A percentile compares a stretch with the other conserved stretches of the same genome.
phyloP scores from a whole-genome alignment of 2,113 vertebrate species.

The Ploceus nigricollis region DNA sequence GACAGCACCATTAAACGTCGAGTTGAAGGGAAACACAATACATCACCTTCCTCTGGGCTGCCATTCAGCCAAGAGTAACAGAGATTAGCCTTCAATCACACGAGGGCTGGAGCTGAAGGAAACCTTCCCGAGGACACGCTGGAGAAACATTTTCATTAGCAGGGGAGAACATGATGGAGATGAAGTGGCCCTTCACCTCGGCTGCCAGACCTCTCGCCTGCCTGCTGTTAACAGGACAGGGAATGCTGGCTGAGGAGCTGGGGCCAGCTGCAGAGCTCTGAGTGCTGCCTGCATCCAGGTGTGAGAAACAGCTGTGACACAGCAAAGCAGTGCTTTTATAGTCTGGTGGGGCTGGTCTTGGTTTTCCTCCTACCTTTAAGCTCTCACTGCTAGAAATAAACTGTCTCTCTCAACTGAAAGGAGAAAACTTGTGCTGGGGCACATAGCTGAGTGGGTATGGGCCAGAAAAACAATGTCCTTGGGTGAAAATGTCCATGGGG shows the following conservation, averaged over 20 bases:
- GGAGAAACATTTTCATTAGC: slow-evolving; percentile 59
- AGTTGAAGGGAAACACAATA: background rate
- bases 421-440: background rate
- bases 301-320: slow-evolving; percentile 19
- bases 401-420: background rate
- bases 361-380: background rate
- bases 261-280: background rate
- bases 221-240: background rate
- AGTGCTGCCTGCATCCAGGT: slow-evolving; percentile 9
- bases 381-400: background rate
- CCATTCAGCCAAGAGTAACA: slow-evolving; percentile 28
- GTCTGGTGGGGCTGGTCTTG: background rate
- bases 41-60: slow-evolving; percentile 31
- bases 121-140: slow-evolving; percentile 6
- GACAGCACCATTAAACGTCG: background rate
- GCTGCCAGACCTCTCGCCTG: background rate
- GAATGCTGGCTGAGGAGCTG: background rate
- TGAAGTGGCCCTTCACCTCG: background rate
- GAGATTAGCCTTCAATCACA: slow-evolving; percentile 61
- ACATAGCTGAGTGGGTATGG: fast-evolving
- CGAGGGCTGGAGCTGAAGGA: background rate
- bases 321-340: background rate
- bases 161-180: slow-evolving; percentile 35
- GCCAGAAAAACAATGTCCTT: background rate
- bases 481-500: background rate